These are phyloP conservation scores for Fissipunctia ypsillon DNA, from an alignment of 2,888 invertebrate genomes.

Conservation along the genomic window DNA sequence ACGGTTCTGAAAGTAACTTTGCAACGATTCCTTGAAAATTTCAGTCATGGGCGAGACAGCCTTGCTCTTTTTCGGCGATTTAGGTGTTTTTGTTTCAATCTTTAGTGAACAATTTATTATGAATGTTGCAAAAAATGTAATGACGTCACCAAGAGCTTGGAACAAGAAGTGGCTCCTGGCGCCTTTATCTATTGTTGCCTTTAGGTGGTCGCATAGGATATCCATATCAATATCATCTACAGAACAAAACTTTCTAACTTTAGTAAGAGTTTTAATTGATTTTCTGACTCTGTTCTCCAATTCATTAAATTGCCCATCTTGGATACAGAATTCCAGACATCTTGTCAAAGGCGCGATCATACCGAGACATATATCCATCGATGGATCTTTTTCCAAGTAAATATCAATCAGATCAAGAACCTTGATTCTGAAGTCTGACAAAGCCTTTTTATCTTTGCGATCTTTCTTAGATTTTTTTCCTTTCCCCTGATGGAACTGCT, in stretches of 20 bases:
- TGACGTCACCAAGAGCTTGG: slow-evolving; percentile 92
- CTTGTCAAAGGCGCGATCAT: slow-evolving; percentile 93
- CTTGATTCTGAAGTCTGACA: slow-evolving; percentile 93
- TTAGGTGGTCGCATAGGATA: slow-evolving; percentile 89
- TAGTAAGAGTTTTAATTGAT: slow-evolving; percentile 91
- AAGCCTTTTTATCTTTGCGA: slow-evolving; percentile 91
- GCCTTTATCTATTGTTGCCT: slow-evolving; percentile 92
- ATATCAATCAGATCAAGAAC: slow-evolving; percentile 94
- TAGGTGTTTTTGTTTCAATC: slow-evolving; percentile 75
- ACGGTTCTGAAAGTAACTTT: slow-evolving; percentile 91
- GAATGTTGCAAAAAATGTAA: slow-evolving; percentile 92
- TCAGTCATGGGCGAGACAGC: slow-evolving; percentile 80
- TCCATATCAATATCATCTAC: slow-evolving; percentile 89
- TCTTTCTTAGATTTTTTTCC: slow-evolving; percentile 89
- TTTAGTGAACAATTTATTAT: slow-evolving; percentile 92
- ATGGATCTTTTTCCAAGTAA: slow-evolving; percentile 93
- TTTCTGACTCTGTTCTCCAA: slow-evolving; percentile 91
- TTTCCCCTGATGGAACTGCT: slow-evolving; percentile 90
- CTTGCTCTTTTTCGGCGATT: slow-evolving; percentile 80
- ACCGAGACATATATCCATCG: slow-evolving; percentile 92
- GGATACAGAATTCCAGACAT: slow-evolving; percentile 93
- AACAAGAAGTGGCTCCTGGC: slow-evolving; percentile 91
- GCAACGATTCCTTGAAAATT: slow-evolving; percentile 89
- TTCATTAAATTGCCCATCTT: slow-evolving; percentile 92
- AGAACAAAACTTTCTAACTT: slow-evolving; percentile 91